phyloP scores from a whole-genome alignment of 1,140 invertebrate genomes.

The Caenorhabditis inopinata region DNA sequence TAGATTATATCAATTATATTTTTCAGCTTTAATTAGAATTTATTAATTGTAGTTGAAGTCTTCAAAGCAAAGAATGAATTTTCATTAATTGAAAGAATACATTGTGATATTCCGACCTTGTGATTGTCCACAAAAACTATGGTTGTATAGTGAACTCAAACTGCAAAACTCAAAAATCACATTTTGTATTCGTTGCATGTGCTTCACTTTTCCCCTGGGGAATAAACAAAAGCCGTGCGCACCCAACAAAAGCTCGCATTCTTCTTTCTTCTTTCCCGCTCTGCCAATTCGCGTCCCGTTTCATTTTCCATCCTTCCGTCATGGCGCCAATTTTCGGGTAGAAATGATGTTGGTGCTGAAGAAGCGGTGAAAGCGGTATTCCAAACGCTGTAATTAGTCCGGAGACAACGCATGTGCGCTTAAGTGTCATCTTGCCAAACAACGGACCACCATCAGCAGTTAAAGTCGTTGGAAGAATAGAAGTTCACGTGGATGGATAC shows the following conservation, averaged over 20 bases:
- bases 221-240: constrained; percentile 28
- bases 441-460: too few species aligned
- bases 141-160: constrained; percentile 24
- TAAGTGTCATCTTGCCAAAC: too few species aligned
- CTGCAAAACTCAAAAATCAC: constrained; percentile 33
- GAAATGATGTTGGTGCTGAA: background rate
- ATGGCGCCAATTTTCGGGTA: constrained; percentile 25
- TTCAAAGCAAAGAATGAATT: too few species aligned
- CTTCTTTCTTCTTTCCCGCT: background rate
- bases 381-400: constrained; percentile 9
- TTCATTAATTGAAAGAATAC: too few species aligned
- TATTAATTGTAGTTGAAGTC: too few species aligned
- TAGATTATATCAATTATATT: background rate
- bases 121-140: background rate
- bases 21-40: too few species aligned
- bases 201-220: constrained; percentile 26
- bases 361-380: background rate
- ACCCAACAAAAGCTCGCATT: constrained; percentile 30
- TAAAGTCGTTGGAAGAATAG: background rate
- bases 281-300: constrained; percentile 16
- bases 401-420: too few species aligned
- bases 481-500: background rate
- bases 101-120: too few species aligned
- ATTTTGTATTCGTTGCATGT: constrained; percentile 33
- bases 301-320: background rate